phyloP scores from a whole-genome alignment of 1,140 invertebrate genomes.

The Drosophila carrolli region DNA sequence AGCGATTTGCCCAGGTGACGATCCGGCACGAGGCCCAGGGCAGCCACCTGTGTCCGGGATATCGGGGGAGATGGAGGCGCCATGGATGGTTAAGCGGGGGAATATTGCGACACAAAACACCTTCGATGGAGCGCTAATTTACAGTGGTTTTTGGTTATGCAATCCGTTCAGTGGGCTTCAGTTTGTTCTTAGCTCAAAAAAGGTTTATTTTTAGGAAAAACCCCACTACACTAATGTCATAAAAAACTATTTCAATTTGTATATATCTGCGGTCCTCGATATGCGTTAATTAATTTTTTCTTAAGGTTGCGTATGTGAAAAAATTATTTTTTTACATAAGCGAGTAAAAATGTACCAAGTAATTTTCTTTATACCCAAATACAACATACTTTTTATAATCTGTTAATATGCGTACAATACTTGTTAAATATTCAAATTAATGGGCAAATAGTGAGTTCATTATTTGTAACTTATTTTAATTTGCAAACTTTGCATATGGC shows the following conservation, averaged over 20 bases:
- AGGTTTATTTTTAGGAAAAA: too few relatives aligned
- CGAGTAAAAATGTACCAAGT: too few relatives aligned
- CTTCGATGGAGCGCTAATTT: not conserved
- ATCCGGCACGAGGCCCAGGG: conserved; percentile 93
- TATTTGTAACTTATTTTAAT: not conserved
- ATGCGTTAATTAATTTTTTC: too few relatives aligned
- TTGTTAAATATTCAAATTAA: conserved; percentile 6
- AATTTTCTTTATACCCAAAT: not conserved
- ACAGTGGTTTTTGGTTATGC: not conserved
- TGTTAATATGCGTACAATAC: conserved; percentile 9
- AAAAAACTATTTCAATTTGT: too few relatives aligned
- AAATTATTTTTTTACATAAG: too few relatives aligned
- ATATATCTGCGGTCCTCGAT: too few relatives aligned
- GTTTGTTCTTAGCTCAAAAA: too few relatives aligned
- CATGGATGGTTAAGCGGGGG: conserved; percentile 4
- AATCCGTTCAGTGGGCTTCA: too few relatives aligned
- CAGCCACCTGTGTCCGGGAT: conserved; percentile 88
- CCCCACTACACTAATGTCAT: too few relatives aligned
- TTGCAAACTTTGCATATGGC: conserved; percentile 3
- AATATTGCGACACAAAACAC: not conserved
- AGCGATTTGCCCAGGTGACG: conserved; percentile 95
- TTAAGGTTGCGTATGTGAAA: too few relatives aligned
- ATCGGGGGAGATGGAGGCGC: conserved; percentile 11
- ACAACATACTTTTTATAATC: not conserved
- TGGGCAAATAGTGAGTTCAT: conserved; percentile 3